These are phyloP conservation scores for Aurelia sp. DNA, from an alignment of 30 jellyfish, hydroid and myxozoan genomes.

Conservation along the genomic window DNA sequence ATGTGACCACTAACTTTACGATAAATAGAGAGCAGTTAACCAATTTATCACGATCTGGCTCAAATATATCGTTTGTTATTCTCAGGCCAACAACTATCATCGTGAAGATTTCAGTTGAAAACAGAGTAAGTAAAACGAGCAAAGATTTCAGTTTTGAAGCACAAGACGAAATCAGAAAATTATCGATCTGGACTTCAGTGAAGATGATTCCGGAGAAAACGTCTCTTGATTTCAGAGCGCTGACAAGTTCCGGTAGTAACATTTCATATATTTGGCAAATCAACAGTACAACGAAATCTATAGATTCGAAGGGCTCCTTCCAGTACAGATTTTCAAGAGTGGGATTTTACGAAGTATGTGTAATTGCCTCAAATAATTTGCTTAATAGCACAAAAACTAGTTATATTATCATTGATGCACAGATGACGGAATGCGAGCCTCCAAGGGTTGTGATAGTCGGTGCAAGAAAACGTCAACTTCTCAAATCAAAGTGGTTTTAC, in stretches of 20 bases:
- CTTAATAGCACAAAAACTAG: not conserved
- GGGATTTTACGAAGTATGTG: constrained; percentile 34
- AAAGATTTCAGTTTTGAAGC: constrained; percentile 5
- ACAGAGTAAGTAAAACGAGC: constrained; percentile 26
- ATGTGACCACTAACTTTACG: constrained; percentile 9
- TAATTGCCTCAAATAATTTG: constrained; percentile 29
- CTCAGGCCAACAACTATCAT: not conserved
- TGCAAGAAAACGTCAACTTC: constrained; percentile 49
- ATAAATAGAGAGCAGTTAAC: not conserved
- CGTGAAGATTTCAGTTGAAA: constrained; percentile 23
- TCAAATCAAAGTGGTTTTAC: constrained; percentile 82
- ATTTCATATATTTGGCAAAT: constrained; percentile 38
- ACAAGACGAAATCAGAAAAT: constrained; percentile 27
- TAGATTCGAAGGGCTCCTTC: not conserved
- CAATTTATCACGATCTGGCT: not conserved
- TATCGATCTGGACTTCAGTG: constrained; percentile 55
- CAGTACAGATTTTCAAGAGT: not conserved
- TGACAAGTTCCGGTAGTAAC: constrained; percentile 28
- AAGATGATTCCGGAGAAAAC: constrained; percentile 37
- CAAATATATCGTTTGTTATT: not conserved
- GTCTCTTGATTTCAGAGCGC: constrained; percentile 23
- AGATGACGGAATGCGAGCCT: constrained; percentile 42
- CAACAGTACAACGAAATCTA: not conserved
- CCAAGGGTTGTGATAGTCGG: constrained; percentile 63
- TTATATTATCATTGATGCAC: constrained; percentile 11